Conservation (phyloP, 2,888 invertebrate species). For the Dendrolimus houi region DNA sequence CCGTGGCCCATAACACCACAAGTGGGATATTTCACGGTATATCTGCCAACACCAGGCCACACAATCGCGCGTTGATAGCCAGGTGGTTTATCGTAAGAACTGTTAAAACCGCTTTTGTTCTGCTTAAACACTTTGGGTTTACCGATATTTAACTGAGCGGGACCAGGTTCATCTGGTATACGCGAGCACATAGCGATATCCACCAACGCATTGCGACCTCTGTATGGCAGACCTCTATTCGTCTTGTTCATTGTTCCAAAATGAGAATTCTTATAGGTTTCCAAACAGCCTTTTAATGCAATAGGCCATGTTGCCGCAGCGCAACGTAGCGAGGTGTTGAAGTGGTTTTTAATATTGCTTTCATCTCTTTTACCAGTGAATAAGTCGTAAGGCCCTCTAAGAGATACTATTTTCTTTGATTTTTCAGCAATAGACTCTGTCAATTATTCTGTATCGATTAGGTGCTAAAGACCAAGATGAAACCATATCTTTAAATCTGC, state of each 20-base stretch:
- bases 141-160: conserved; percentile 52
- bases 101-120: conserved; percentile 46
- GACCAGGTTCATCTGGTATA: conserved; percentile 68
- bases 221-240: conserved; percentile 39
- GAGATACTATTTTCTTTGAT: conserved; percentile 48
- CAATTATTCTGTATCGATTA: conserved; percentile 50
- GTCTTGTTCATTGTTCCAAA: conserved; percentile 60
- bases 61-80: conserved; percentile 46
- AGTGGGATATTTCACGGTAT: conserved; percentile 19
- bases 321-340: conserved; percentile 38
- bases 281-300: conserved; percentile 40
- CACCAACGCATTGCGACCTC: conserved; percentile 60
- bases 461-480: conserved; percentile 52
- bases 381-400: conserved; percentile 56
- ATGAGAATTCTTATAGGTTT: conserved; percentile 41
- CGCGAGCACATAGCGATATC: conserved; percentile 66
- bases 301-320: conserved; percentile 53
- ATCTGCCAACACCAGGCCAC: conserved; percentile 63
- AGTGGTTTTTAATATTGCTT: conserved; percentile 71
- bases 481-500: conserved; percentile 44
- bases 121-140: conserved; percentile 31
- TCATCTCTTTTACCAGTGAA: conserved; percentile 69
- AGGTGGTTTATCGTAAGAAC: conserved; percentile 49
- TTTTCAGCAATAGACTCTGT: conserved; percentile 49
- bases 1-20: conserved; percentile 46